phyloP scores from a whole-genome alignment of 2,113 vertebrate species.

The Addax nasomaculatus region DNA sequence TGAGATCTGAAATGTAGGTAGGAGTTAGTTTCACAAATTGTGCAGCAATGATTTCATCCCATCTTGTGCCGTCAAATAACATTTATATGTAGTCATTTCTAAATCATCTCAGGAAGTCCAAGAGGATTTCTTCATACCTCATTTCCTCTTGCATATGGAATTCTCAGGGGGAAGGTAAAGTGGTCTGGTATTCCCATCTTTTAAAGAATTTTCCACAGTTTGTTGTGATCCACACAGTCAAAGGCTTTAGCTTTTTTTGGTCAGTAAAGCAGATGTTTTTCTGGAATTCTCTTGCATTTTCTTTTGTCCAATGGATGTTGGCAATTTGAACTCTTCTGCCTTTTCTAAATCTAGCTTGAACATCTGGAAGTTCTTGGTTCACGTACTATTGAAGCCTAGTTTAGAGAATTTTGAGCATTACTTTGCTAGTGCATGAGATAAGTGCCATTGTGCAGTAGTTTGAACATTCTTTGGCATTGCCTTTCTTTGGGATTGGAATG shows the following conservation, averaged over 20 bases:
- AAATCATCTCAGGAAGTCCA: neutral
- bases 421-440: neutral
- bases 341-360: neutral
- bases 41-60: neutral
- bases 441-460: neutral
- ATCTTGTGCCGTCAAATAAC: neutral
- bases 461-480: neutral
- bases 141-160: neutral
- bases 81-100: neutral
- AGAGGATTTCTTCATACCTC: neutral
- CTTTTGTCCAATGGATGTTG: neutral
- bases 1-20: neutral
- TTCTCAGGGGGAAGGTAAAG: neutral
- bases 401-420: neutral
- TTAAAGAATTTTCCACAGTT: neutral
- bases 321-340: neutral
- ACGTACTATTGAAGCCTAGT: neutral
- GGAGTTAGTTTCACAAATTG: neutral
- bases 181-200: neutral
- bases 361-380: neutral
- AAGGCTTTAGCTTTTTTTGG: neutral
- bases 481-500: neutral
- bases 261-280: neutral
- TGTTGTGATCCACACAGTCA: neutral
- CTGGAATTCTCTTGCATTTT: neutral